Conservation (phyloP, 2,797 vertebrate species). For the Notoglanidium macrostoma region DNA sequence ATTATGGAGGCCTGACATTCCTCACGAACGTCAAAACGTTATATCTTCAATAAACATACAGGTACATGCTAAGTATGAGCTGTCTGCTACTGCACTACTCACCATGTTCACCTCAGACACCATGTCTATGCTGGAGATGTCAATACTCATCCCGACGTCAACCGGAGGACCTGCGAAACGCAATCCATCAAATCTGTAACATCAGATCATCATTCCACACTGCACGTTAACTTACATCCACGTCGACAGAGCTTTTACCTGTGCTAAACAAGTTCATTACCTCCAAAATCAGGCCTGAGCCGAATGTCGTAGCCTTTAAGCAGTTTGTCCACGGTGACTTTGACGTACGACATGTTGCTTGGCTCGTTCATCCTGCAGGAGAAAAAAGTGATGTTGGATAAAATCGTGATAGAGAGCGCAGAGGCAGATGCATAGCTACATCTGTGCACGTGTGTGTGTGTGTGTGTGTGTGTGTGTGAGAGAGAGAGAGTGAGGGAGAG, state of each 20-base stretch:
- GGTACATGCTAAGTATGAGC: too few species aligned
- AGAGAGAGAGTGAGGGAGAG: too few species aligned
- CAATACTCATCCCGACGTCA: conserved; percentile 86
- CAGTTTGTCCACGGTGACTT: conserved; percentile 85
- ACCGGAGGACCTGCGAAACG: conserved; percentile 79
- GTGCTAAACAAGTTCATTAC: conserved; percentile 64
- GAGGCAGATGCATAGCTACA: not conserved
- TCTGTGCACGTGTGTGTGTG: conserved; percentile 11
- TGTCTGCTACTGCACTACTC: conserved; percentile 70
- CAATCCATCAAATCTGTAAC: conserved; percentile 28
- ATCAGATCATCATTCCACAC: conserved; percentile 13
- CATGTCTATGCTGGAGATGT: conserved; percentile 87
- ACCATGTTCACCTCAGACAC: conserved; percentile 91
- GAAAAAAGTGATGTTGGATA: conserved; percentile 52
- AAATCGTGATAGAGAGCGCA: conserved; percentile 7
- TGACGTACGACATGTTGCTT: conserved; percentile 88
- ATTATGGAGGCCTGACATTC: not conserved
- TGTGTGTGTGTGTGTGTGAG: conserved; percentile 11
- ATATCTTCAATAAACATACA: not conserved
- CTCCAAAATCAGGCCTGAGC: conserved; percentile 87
- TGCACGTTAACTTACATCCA: not conserved
- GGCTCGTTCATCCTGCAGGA: conserved; percentile 77
- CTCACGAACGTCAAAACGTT: not conserved
- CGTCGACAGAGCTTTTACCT: not conserved
- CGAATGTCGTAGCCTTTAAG: conserved; percentile 89